Evolutionary conservation across 2,113 vertebrate species (phyloP).

Genomic region (Corythornis cristatus): DNA sequence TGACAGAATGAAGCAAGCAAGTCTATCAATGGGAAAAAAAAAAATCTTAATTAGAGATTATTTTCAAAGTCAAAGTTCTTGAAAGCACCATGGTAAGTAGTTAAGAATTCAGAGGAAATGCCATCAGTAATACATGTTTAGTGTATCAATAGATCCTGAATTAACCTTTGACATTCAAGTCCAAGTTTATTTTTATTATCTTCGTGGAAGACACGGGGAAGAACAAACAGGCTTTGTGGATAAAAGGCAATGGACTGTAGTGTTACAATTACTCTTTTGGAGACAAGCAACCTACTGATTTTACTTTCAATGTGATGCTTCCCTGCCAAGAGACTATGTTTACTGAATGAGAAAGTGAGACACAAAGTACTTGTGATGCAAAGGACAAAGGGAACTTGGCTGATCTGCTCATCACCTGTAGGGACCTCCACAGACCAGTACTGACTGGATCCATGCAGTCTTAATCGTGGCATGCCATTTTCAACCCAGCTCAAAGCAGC

Average conservation of each 20-base stretch:
- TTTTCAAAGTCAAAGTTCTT: background rate
- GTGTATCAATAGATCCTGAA: background rate
- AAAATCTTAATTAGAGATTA: background rate
- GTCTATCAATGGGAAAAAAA: background rate
- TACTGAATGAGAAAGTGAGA: slow-evolving; percentile 49
- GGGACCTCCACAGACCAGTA: background rate
- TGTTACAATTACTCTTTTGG: background rate
- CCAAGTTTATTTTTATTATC: background rate
- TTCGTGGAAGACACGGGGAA: background rate
- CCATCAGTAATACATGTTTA: background rate
- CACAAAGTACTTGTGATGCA: background rate
- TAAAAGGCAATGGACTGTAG: background rate
- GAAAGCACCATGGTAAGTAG: background rate
- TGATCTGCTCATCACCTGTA: background rate
- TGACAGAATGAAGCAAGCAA: background rate
- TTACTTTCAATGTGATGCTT: slow-evolving; percentile 20
- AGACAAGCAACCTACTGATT: background rate
- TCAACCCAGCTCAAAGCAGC: slow-evolving; percentile 16
- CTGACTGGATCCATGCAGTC: background rate
- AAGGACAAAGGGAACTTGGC: slow-evolving; percentile 21
- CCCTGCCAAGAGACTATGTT: slow-evolving; percentile 50
- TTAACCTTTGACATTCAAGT: background rate
- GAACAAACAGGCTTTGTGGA: background rate
- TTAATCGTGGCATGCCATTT: background rate
- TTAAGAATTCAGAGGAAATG: background rate